phyloP scores from a whole-genome alignment of 1,140 invertebrate genomes.

The Lethocerus indicus region DNA sequence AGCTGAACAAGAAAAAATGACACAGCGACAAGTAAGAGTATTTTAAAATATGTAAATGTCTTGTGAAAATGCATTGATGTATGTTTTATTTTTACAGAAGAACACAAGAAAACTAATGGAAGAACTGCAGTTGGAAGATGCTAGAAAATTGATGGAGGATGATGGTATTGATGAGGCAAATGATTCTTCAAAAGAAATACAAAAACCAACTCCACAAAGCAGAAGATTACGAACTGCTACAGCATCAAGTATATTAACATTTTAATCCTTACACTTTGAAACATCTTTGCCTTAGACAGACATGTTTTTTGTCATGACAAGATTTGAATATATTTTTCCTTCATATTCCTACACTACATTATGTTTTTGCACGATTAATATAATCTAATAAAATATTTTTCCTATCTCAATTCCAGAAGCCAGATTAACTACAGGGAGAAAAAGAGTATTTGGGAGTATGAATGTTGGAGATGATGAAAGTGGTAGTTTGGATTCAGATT shows the following conservation, averaged over 20 bases:
- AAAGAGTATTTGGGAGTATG: slow-evolving; percentile 14
- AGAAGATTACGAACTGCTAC: slow-evolving; percentile 10
- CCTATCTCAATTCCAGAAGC: not conserved
- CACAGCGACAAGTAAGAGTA: slow-evolving; percentile 28
- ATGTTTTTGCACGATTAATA: not conserved
- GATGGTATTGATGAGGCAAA: slow-evolving; percentile 1
- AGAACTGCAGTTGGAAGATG: slow-evolving; percentile 13
- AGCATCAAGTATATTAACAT: slow-evolving; percentile 9
- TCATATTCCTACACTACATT: too few relatives aligned
- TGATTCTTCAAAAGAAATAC: not conserved
- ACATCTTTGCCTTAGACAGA: too few relatives aligned
- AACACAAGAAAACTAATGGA: slow-evolving; percentile 14
- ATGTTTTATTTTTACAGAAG: slow-evolving; percentile 2
- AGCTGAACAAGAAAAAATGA: slow-evolving; percentile 48
- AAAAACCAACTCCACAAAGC: not conserved
- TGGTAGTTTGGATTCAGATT: slow-evolving; percentile 14
- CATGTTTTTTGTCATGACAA: too few relatives aligned
- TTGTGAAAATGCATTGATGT: not conserved
- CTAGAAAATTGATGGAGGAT: slow-evolving; percentile 11
- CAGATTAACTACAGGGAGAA: slow-evolving; percentile 7
- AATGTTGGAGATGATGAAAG: slow-evolving; percentile 9
- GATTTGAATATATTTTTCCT: too few relatives aligned
- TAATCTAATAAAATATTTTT: not conserved
- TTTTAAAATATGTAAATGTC: not conserved
- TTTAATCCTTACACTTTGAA: too few relatives aligned